These are phyloP conservation scores for Trididemnum clinides DNA, from an alignment of 23 tunicate species.

Conservation along the genomic window DNA sequence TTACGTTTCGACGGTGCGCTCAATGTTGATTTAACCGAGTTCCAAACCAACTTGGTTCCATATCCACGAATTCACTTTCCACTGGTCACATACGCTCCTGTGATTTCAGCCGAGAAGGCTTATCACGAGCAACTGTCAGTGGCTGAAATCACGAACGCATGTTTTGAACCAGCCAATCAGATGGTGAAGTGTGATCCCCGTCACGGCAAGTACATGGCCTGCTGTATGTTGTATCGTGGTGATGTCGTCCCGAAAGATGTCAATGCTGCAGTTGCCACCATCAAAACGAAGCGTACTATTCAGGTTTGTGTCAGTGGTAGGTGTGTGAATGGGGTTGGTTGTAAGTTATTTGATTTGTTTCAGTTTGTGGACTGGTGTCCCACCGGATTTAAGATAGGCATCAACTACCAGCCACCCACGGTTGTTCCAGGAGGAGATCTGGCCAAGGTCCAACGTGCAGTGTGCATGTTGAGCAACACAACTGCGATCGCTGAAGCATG, in stretches of 20 bases:
- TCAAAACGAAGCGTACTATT: constrained; percentile 94
- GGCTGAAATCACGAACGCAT: constrained; percentile 95
- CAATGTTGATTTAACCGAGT: constrained; percentile 91
- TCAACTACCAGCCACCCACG: constrained; percentile 97
- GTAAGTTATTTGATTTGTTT: neutral
- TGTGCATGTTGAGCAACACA: constrained; percentile 98
- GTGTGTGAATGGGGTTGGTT: neutral
- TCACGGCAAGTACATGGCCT: constrained; percentile 95
- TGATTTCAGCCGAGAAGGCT: constrained; percentile 86
- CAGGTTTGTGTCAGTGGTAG: constrained; percentile 53
- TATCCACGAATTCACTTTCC: constrained; percentile 98
- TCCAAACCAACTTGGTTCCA: constrained; percentile 99
- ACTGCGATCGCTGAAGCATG: constrained; percentile 98
- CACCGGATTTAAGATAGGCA: constrained; percentile 92
- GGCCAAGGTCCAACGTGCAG: constrained; percentile 97
- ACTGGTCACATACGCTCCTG: constrained; percentile 85
- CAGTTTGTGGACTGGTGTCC: constrained; percentile 98
- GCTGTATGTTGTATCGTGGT: constrained; percentile 96
- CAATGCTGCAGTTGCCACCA: constrained; percentile 98
- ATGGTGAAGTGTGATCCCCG: constrained; percentile 97
- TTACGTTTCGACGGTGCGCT: constrained; percentile 82
- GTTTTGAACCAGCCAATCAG: constrained; percentile 90
- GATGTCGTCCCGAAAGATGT: constrained; percentile 99
- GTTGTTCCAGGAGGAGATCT: constrained; percentile 93
- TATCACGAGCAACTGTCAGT: constrained; percentile 97